Percentiles rank a stretch among this genome's conserved stretches.
Evolutionary conservation across 2,888 invertebrate species (phyloP).

Genomic region (Parapristionchus giblindavisi): DNA sequence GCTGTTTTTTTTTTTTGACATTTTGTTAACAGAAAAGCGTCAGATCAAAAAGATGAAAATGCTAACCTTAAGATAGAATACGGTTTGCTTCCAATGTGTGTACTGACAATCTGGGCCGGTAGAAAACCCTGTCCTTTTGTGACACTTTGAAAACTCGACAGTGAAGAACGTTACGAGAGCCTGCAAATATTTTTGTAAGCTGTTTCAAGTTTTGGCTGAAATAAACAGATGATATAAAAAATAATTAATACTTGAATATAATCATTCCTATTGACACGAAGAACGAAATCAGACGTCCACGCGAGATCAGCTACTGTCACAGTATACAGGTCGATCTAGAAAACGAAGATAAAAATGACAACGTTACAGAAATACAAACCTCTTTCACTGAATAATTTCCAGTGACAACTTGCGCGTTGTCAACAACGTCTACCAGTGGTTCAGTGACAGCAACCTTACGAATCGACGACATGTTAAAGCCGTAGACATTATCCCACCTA

Average conservation of each 20-base stretch:
- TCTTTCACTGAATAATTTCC: constrained; percentile 89
- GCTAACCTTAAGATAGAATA: constrained; percentile 87
- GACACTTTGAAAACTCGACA: constrained; percentile 98
- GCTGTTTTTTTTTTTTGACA: neutral
- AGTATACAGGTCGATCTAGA: constrained; percentile 89
- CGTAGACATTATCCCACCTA: constrained; percentile 98
- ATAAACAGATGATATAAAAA: neutral
- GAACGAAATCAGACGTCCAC: constrained; percentile 81
- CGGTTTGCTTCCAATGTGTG: constrained; percentile 99
- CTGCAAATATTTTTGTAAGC: constrained; percentile 71
- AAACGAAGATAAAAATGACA: neutral
- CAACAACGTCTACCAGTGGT: constrained; percentile 97
- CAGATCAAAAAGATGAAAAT: neutral
- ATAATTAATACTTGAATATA: constrained; percentile 55
- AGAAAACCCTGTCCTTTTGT: constrained; percentile 96
- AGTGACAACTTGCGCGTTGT: constrained; percentile 96
- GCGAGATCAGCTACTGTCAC: constrained; percentile 93
- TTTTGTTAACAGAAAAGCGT: neutral
- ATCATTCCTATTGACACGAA: constrained; percentile 72
- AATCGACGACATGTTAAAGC: constrained; percentile 99
- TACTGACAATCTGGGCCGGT: constrained; percentile 94
- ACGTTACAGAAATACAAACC: constrained; percentile 41
- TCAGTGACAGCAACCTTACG: constrained; percentile 96
- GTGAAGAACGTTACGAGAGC: constrained; percentile 98
- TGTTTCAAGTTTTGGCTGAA: constrained; percentile 41